Evolutionary conservation across 2,888 invertebrate genomes (phyloP), one percentile per base, ranked within the genome.

Genomic region (Sthenelais limicola): DNA sequence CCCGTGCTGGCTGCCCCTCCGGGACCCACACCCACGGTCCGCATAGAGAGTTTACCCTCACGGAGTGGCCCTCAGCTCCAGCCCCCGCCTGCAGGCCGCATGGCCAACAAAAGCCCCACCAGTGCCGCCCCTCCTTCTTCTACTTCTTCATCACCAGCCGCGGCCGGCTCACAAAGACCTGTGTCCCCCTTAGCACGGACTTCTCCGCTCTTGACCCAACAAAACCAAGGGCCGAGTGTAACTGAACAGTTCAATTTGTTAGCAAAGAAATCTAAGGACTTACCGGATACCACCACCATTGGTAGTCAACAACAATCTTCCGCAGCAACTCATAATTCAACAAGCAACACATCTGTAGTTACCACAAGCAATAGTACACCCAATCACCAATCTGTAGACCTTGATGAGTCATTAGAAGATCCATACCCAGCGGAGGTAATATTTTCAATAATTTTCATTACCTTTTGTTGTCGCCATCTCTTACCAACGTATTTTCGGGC

Each of bases 221-320:
- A 2, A 9, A 3, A 21, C 51, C 26, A 18, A 35, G 68, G 12
- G 68, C 26, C 18, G 49, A 68, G 52, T 43, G 26, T 72, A 18
- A 52, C 32, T 7, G 72, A 72, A 33, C 72, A 72, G 54, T 72
- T 72, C 52, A 72, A 72, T 30, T 32, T 30, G 48, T 38, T 72
- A 15, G 72, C 71, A 3, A 68, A 33, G 51, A 68, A 68, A 24
- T 51, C n/a, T n/a, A n/a, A n/a, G n/a, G n/a, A n/a, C n/a, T n/a
- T n/a, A n/a, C n/a, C n/a, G n/a, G n/a, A n/a, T n/a, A n/a, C n/a
- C n/a, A n/a, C n/a, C n/a, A n/a, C n/a, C n/a, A n/a, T n/a, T n/a
- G n/a, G n/a, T n/a, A n/a, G n/a, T n/a, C n/a, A n/a, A n/a, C n/a
- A n/a, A n/a, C n/a, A n/a, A n/a, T n/a, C n/a, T n/a, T n/a, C n/a